Base-by-base conservation (phyloP, 1,140 invertebrate species). In the Geopemphigus sp. region DNA sequence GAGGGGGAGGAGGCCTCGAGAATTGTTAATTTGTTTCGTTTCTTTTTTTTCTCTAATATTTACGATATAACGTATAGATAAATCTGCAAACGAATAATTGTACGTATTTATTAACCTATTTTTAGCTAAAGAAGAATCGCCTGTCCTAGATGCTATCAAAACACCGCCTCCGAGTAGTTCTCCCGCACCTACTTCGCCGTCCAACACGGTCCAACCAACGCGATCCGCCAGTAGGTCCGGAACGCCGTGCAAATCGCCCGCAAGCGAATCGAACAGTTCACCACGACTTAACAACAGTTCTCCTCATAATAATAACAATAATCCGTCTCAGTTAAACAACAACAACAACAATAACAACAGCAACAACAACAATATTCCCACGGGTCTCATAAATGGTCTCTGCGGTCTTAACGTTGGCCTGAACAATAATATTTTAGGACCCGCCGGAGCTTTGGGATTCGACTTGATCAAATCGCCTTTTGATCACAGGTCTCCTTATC, bases 401-500 rank as follows among this genome's bases (percentile, higher is more conserved):
- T 86, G 84, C 80, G 84, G 84, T 32, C 83, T 87, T 47, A 86
- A 85, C 74, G 85, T 86, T 54, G 85, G 87, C 14, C 83, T 89
- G 4, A 87, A 88, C 63, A 87, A 88, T 24, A 84, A 83, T 73
- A 80, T 83, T 29, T 80, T 56, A 63, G 74, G 74, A 63, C 45
- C 74, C 4, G 74, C 74, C n/a, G 57, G 74, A n/a, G 81, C 82
- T 24, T 57, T 83, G n/a, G 82, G 81, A 68, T 83, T 85, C 50
- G 83, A 84, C 47, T 87, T 86, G 32, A 85, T 90, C 53, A 91
- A 91, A 84, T 90, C 90, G 83, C 91, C 91, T 3, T 92, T 92
- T 84, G 92, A 94, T 83, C 91, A 91, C 14, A 88, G 90, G 78
- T 87, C 87, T 39, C 89, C 90, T 54, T 93, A 92, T 86, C 87